Evolutionary conservation across 2,797 vertebrate genomes (phyloP).

Genomic region (Sarcophilus harrisii): DNA sequence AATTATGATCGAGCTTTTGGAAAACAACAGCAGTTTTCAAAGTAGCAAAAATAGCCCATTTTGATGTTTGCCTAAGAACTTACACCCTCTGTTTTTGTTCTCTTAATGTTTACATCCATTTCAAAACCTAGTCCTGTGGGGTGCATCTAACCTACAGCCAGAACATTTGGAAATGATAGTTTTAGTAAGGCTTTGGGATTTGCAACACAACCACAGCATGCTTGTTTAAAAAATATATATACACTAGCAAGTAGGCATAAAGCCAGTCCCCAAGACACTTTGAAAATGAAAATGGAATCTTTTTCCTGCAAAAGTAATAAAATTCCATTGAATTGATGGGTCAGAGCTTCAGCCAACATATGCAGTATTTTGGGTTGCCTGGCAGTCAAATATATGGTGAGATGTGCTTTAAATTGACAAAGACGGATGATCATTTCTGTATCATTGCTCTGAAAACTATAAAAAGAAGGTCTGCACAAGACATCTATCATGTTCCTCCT

Average conservation of each 20-base stretch:
- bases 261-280: not conserved
- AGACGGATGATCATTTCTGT: not conserved
- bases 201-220: not conserved
- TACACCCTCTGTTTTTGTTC: not conserved
- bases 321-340: not conserved
- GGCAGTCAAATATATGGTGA: not conserved
- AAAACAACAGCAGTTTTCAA: not conserved
- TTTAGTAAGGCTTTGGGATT: not conserved
- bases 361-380: not conserved
- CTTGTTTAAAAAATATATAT: not conserved
- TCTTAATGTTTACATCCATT: not conserved
- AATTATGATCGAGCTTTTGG: not conserved
- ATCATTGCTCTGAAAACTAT: not conserved
- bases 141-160: not conserved
- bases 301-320: conserved; percentile 7
- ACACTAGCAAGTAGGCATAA: not conserved
- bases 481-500: not conserved
- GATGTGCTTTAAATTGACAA: not conserved
- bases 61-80: not conserved
- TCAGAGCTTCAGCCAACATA: not conserved
- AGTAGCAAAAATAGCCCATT: not conserved
- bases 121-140: not conserved
- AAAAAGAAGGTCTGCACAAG: not conserved
- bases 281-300: conserved; percentile 1
- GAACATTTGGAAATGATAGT: conserved; percentile 18